Evolutionary conservation across 2,113 vertebrate genomes (phyloP), one percentile per base, ranked within the genome.

Genomic region (Tupaia chinensis): DNA sequence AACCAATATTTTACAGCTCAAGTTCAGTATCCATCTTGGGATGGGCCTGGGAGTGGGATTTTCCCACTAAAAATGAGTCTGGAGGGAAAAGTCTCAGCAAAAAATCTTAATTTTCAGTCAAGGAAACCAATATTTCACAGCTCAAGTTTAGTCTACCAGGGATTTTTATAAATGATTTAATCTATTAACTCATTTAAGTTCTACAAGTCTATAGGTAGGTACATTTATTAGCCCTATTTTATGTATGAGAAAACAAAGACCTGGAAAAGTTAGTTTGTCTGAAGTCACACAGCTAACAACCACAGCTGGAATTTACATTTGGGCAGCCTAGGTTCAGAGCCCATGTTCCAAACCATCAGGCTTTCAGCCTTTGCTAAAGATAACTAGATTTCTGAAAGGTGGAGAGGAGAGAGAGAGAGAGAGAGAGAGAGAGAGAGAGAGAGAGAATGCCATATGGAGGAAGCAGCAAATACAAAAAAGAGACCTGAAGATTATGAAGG

Each of bases 271-370:
- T 91, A 91, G 23, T 72, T 85, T 96, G 34, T 63, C 68, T 89
- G 10, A 86, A 32, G 22, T 56, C 89, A 92, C 76, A 96, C 19
- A 85, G 69, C 44, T 93, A 85, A 91, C 86, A 93, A 79, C 23
- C 56, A 92, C 73, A 97, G 81, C 27, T 87, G 27, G 25, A 96
- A 94, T 93, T 87, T 93, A 87, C 94, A 95, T 22, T 96, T n/a
- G 90, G 54, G 27, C 54, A 74, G 61, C 9, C 9, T 76, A 29
- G 16, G 14, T 82, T 92, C 74, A 79, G 84, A 73, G 56, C 19
- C 27, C 60, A 85, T 77, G 53, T 20, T 72, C 68, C 44, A 80
- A 68, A 89, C 54, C 56, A 70, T 19, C 17, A 25, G n/a, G 29
- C 63, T 9, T 32, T 81, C 56, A 73, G 29, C 34, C 72, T 93